phyloP scores from a whole-genome alignment of 1,140 invertebrate species.

The Brachionus sp. region DNA sequence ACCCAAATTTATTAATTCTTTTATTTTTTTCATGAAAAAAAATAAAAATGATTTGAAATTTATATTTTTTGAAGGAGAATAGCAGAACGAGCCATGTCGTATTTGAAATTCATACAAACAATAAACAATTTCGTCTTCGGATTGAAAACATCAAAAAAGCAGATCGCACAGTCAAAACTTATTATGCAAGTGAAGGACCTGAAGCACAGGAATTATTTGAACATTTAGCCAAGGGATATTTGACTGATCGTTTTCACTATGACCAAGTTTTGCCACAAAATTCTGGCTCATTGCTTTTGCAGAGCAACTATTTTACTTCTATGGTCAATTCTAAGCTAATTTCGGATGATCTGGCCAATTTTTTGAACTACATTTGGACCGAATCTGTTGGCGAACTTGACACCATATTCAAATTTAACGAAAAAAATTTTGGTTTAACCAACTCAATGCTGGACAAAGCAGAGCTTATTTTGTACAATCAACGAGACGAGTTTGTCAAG shows the following conservation, averaged over 20 bases:
- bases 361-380: constrained; percentile 55
- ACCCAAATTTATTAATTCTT: no score
- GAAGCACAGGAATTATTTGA: neutral
- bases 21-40: no score
- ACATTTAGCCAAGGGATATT: constrained; percentile 10
- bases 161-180: neutral
- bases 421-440: neutral
- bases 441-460: constrained; percentile 54
- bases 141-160: neutral
- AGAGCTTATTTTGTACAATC: constrained; percentile 53
- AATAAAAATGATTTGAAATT: no score
- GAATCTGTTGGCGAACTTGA: constrained; percentile 54
- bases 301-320: neutral
- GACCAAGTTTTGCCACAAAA: neutral
- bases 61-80: neutral
- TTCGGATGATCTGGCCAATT: neutral
- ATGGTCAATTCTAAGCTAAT: neutral
- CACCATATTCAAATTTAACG: constrained; percentile 47
- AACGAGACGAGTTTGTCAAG: constrained; percentile 49
- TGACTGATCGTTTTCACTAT: neutral
- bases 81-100: neutral
- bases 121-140: neutral
- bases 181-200: neutral
- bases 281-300: neutral
- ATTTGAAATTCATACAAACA: constrained; percentile 1